These are phyloP conservation scores for Mythimna vitellina DNA, from an alignment of 2,888 invertebrate genomes.

Conservation along the genomic window DNA sequence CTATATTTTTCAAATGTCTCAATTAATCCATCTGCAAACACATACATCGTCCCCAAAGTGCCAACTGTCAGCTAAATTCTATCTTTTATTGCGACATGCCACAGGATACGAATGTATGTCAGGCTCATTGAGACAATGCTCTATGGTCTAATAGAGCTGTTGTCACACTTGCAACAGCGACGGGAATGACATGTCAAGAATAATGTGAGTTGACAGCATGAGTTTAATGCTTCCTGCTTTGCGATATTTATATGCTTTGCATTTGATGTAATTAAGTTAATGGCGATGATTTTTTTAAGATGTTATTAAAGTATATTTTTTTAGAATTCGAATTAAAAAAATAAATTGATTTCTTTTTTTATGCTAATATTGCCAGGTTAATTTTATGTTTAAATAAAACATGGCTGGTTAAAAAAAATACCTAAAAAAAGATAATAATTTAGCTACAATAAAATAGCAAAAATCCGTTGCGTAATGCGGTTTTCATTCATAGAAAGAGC, in stretches of 20 bases:
- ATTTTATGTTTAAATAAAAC: too few species aligned
- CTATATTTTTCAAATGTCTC: too few species aligned
- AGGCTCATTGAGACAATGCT: slow-evolving; percentile 45
- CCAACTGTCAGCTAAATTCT: background rate
- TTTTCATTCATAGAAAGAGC: too few species aligned
- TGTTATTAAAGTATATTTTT: too few species aligned
- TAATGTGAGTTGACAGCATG: slow-evolving; percentile 15
- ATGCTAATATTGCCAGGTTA: too few species aligned
- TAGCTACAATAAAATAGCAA: too few species aligned
- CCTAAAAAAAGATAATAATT: too few species aligned
- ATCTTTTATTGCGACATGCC: slow-evolving; percentile 37
- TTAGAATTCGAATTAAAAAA: too few species aligned
- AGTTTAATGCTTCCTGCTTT: slow-evolving; percentile 20
- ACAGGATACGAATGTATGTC: slow-evolving; percentile 49
- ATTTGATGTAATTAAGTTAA: background rate
- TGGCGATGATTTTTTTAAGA: background rate
- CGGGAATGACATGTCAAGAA: slow-evolving; percentile 11
- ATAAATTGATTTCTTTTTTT: too few species aligned
- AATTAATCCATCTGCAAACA: too few species aligned
- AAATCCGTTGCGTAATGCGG: too few species aligned
- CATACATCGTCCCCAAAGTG: background rate
- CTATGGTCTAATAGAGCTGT: slow-evolving; percentile 30
- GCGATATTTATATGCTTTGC: slow-evolving; percentile 2
- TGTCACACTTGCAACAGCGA: slow-evolving; percentile 20
- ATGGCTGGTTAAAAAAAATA: too few species aligned